Conservation (phyloP, 2,797 vertebrate genomes). For the Delichon dasypus region DNA sequence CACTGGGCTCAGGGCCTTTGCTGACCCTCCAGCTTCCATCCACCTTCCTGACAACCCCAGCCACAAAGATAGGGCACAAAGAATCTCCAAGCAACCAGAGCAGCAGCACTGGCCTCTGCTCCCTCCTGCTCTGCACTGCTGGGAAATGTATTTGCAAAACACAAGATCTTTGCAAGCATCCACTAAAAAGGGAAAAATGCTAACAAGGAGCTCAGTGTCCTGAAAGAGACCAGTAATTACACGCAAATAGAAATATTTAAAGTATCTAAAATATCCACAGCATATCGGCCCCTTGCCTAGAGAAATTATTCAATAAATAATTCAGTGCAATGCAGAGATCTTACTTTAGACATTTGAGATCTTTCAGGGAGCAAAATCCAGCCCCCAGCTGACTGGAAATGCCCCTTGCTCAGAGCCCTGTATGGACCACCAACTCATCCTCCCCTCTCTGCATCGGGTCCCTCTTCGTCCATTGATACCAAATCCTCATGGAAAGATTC, state of each 20-base stretch:
- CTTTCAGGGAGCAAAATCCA: background rate
- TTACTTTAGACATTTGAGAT: background rate
- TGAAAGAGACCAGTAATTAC: background rate
- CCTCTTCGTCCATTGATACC: background rate
- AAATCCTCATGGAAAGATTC: background rate
- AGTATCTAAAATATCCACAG: slow-evolving; percentile 9
- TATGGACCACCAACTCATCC: rapidly evolving
- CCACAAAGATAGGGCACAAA: background rate
- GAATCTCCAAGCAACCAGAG: background rate
- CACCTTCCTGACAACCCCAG: background rate
- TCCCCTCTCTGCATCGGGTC: rapidly evolving
- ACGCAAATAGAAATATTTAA: slow-evolving; percentile 31
- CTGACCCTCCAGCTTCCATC: background rate
- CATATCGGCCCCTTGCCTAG: background rate
- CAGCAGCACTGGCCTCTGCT: background rate
- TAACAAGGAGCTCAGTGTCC: slow-evolving; percentile 37
- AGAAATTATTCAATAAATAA: slow-evolving; percentile 37
- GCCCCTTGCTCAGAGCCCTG: background rate
- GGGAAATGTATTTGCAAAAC: slow-evolving; percentile 17
- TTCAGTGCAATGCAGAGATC: background rate
- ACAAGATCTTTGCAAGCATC: background rate
- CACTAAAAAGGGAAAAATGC: background rate
- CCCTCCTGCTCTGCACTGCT: background rate
- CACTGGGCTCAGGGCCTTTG: background rate
- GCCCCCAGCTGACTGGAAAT: background rate